Evolutionary conservation across 2,797 vertebrate genomes (phyloP), one percentile per base, ranked within the genome.

Genomic region (Setipinna tenuifilis): DNA sequence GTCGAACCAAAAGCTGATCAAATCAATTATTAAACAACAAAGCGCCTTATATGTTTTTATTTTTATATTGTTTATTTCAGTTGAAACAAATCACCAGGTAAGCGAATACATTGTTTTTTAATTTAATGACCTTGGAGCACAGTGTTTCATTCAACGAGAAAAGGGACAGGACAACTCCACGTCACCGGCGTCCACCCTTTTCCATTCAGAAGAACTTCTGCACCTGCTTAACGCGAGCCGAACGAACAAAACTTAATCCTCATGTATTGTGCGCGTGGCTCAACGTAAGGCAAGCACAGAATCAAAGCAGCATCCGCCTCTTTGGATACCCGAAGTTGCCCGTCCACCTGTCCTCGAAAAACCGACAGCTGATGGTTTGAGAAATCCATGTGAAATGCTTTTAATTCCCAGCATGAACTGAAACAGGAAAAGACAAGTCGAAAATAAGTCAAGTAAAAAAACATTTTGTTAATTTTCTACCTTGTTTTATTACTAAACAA

Each of bases 161-260:
- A 78, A 44, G 31, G 31, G 31, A 31, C 19, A 21, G 19, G 6
- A 78, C 71, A 44, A 44, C 71, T 21, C 31, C 71, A 44, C 19
- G 44, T 78, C 71, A 78, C 71, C 35, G 58, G 19, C 31, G 7
- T 44, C 71, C 71, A 44, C 35, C 31, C 21, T 35, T 78, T 78
- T 14, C 50, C 50, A 35, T 41, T 44, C 31, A 44, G 71, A 78
- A 41, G 71, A 44, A 19, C 17, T 44, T 94, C 98, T 96, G 95
- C 96, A 97, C 96, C 97, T 97, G 98, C 97, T 89, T 99, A 98
- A 99, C 98, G 98, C 98, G 98, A 99, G 98, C 98, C 98, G 98
- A 99, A 99, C 98, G 98, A 99, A 99, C 98, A 99, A 99, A 99
- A 98, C 98, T 93, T 96, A 95, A 95, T 96, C 96, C 96, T 97